Base-by-base conservation (phyloP, 2,888 invertebrate genomes). In the Drosophila lutescens region DNA sequence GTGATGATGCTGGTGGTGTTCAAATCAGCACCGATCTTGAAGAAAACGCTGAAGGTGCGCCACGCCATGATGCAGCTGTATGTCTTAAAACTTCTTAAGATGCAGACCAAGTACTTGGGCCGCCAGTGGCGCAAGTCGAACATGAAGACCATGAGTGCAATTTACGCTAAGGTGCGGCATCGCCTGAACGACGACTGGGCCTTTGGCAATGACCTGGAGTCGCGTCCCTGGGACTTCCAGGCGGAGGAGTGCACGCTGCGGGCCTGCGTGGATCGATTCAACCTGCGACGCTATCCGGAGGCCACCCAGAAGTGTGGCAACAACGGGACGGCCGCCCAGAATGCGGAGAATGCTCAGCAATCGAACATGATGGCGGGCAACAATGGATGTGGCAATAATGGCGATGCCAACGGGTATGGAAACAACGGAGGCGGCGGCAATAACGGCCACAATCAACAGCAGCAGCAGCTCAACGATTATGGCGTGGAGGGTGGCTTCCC, bases 1-100 rank as follows among this genome's bases (percentile, higher is more conserved):
- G 98, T 98, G 72, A 98, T 98, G 98, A 99, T 99, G 98, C 93
- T 99, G 82, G 99, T 99, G 34, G 99, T 99, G 10, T 99, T 99
- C 92, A 99, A 99, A 93, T 99, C 99, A 66, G 99, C 99, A 4
- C 99, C 99, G 2, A 99, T 99, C 87, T 93, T 99, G 65, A 99
- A 99, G 92, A 95, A 98, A 79, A 97, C 99, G 0, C 94, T 99
- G 13, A 98, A 99, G 94, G 97, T 98, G 4, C 94, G 97, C 57
- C 98, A 99, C 91, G 97, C 98, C 7, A 96, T 99, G 94, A 97
- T 99, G 95, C 99, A 99, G 93, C 94, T 99, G 80, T 99, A 99
- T 92, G 98, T 99, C 10, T 93, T 99, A 72, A 99, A 99, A 92
- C 93, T 99, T 65, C 93, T 99, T 13, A 99, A 99, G 93, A 99